phyloP scores from a whole-genome alignment of 2,113 vertebrate genomes.

The rabbit (Oryctolagus cuniculus) region mOryCun1.1 NC_091439.1:80280501-80281000 shows the following conservation, averaged over 20 bases:
- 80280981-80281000: too few relatives aligned
- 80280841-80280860: not conserved
- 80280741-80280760: not conserved
- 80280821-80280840: not conserved
- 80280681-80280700: not conserved
- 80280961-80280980: too few relatives aligned
- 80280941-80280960: too few relatives aligned
- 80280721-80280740: not conserved
- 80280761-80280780: not conserved
- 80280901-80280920: conserved; percentile 16
- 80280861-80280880: conserved; percentile 42
- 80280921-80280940: not conserved
- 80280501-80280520: not conserved
- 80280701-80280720: not conserved
- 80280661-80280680: not conserved
- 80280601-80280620: too few relatives aligned
- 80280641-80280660: not conserved
- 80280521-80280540: not conserved
- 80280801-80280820: not conserved
- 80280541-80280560: not conserved
- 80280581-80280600: not conserved
- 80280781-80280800: not conserved
- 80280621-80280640: not conserved
- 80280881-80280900: not conserved
- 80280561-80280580: not conserved